Evolutionary conservation across 92 coral and sea anemone species (phyloP).

Genomic region (Diadumene lineata): DNA sequence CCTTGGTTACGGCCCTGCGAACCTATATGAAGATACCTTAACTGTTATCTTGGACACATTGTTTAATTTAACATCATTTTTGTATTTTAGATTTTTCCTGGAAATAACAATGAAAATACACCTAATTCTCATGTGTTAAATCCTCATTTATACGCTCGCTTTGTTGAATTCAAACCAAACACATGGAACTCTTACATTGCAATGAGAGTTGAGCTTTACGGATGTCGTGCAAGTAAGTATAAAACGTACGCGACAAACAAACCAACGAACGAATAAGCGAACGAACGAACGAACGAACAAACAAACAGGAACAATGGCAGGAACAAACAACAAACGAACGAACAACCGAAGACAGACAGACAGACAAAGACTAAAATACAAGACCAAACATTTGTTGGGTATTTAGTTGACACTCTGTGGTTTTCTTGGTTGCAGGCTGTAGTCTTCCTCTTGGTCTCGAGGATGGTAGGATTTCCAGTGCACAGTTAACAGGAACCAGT

Average conservation of each 20-base stretch:
- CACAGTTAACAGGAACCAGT: neutral
- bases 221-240: constrained; percentile 28
- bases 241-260: no score
- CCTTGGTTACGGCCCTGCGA: no score
- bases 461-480: constrained; percentile 14
- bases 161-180: constrained; percentile 14
- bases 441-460: constrained; percentile 27
- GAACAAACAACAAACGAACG: no score
- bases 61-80: neutral
- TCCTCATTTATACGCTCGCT: constrained; percentile 29
- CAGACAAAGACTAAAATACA: no score
- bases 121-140: constrained; percentile 19
- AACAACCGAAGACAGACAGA: no score
- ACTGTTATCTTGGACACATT: neutral
- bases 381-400: no score
- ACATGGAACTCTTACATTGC: constrained; percentile 19
- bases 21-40: no score
- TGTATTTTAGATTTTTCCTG: constrained; percentile 19
- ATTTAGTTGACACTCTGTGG: neutral
- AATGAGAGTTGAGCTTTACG: constrained; percentile 30
- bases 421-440: neutral
- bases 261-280: no score
- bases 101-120: constrained; percentile 17
- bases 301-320: no score
- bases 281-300: no score